Evolutionary conservation across 1,140 invertebrate genomes (phyloP).

Genomic region (Apolygus lucorum): DNA sequence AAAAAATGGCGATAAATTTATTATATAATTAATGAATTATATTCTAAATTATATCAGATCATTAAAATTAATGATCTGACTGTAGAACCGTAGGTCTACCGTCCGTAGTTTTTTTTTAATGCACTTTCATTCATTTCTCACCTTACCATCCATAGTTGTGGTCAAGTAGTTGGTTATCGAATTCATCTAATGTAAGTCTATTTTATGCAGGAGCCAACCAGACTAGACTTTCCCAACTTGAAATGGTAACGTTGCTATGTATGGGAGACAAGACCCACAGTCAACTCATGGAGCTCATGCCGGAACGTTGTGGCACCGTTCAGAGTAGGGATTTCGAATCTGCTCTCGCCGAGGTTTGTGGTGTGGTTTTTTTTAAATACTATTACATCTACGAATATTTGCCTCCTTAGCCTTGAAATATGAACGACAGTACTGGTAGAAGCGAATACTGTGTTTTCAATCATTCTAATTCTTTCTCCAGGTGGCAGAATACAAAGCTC

Average conservation of each 20-base stretch:
- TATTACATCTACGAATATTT: no score
- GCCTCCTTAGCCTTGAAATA: not conserved
- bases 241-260: slow-evolving; percentile 86
- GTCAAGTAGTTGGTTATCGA: no score
- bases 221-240: slow-evolving; percentile 65
- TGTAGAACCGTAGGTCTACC: no score
- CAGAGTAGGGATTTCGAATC: slow-evolving; percentile 84
- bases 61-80: not conserved
- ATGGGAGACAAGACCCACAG: slow-evolving; percentile 92
- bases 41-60: not conserved
- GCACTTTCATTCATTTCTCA: no score
- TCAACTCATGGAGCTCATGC: slow-evolving; percentile 89
- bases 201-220: slow-evolving; percentile 58
- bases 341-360: slow-evolving; percentile 58
- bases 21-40: not conserved
- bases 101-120: no score
- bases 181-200: no score
- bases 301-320: slow-evolving; percentile 83
- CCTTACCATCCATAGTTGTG: no score
- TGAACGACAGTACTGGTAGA: no score
- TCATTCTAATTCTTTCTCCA: no score
- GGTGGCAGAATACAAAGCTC: slow-evolving; percentile 68
- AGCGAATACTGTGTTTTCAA: no score
- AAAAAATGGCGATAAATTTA: no score
- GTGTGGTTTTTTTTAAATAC: not conserved